Evolutionary conservation across 2,888 invertebrate genomes (phyloP), one percentile per base, ranked within the genome.

Genomic region (Marronus borbonicus): DNA sequence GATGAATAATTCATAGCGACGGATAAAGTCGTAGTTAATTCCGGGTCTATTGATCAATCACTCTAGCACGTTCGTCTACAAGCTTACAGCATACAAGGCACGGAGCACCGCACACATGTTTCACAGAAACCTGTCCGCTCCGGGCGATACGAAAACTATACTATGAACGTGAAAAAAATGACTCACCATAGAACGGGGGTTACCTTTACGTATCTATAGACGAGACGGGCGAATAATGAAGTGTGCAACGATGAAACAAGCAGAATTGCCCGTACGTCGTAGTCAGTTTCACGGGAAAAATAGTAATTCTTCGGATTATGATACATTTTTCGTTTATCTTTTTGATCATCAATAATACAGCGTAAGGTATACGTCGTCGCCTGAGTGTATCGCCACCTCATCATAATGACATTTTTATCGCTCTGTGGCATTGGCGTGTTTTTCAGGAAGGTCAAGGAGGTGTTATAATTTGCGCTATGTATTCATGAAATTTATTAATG

Each of bases 231-330:
- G 36, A 55, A 72, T 55, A 72, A 72, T 60, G 60, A 72, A 72
- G 24, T 24, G 3, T 31, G 7, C 39, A 28, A 39, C 70, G n/a
- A 58, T 1, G 44, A 39, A 39, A 60, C 17, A 58, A 72, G 20
- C 24, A 44, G 72, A 60, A 55, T 70, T 52, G 31, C 55, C 70
- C 24, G 50, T 58, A 74, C 72, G 49, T 74, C 72, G 62, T 60
- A 60, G 49, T 74, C 72, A 74, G 72, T 74, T 74, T 74, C 72
- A n/a, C 39, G 39, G 12, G 60, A 74, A 74, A 72, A 74, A 60
- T 74, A 14, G 44, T 74, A 60, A 74, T 74, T 74, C 72, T 17
- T 49, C n/a, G 72, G 55, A 74, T 60, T 60, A 60, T 58, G 58
- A 60, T 74, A 24, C 60, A 36, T 24, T 74, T 60, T 36, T 5